phyloP scores from a whole-genome alignment of 1,140 invertebrate species.

The Neodiprion pinetum region DNA sequence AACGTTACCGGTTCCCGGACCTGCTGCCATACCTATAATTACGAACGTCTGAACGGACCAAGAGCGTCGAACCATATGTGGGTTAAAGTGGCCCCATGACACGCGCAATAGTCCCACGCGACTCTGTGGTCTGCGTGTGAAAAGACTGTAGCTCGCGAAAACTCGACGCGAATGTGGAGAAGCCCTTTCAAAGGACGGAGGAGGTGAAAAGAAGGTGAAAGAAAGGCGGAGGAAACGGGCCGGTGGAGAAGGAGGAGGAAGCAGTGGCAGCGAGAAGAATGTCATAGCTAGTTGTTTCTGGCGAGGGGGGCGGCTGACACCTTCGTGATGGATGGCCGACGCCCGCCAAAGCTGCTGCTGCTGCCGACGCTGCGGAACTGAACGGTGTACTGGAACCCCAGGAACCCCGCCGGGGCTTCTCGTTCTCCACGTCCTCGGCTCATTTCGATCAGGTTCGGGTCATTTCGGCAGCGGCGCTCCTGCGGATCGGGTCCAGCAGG shows the following conservation, averaged over 20 bases:
- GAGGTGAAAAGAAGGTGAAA: not conserved
- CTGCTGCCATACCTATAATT: slow-evolving; percentile 2
- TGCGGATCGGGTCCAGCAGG: no score
- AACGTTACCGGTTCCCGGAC: slow-evolving; percentile 31
- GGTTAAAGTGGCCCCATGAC: not conserved
- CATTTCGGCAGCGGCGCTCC: not conserved
- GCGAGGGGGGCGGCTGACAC: slow-evolving; percentile 54
- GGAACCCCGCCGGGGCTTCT: not conserved
- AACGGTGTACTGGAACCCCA: not conserved
- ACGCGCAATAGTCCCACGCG: not conserved
- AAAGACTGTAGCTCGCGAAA: not conserved
- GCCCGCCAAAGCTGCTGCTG: slow-evolving; percentile 51
- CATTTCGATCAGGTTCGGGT: not conserved
- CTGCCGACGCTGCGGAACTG: slow-evolving; percentile 30
- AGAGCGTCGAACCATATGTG: not conserved
- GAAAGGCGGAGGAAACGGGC: slow-evolving; percentile 24
- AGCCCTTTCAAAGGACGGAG: not conserved
- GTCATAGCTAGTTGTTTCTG: slow-evolving; percentile 62
- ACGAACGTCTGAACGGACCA: not conserved
- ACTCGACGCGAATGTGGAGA: not conserved
- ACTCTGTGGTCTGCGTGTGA: not conserved
- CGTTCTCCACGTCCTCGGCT: not conserved
- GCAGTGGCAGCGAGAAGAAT: slow-evolving; percentile 56
- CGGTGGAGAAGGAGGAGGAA: slow-evolving; percentile 41
- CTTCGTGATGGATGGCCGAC: slow-evolving; percentile 56